A percentile compares a stretch with the other conserved stretches of the same genome.
These are phyloP conservation scores for Drosophila kuntzei DNA, from an alignment of 2,888 invertebrate genomes.

Conservation along the genomic window DNA sequence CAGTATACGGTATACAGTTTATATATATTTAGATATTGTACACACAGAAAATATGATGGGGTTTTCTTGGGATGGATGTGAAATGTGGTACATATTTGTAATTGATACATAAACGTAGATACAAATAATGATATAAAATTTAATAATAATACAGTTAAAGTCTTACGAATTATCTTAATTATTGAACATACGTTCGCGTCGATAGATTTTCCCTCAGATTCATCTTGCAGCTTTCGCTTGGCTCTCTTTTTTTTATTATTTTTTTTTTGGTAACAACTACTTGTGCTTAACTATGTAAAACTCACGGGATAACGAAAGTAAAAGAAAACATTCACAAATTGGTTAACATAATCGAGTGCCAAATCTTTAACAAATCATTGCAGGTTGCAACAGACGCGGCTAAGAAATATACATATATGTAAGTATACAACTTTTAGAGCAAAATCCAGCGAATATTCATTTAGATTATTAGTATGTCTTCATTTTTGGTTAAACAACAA, in stretches of 20 bases:
- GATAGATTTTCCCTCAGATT: conserved; percentile 32
- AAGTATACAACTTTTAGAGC: conserved; percentile 40
- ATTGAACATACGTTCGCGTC: conserved; percentile 44
- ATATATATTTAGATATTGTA: conserved; percentile 66
- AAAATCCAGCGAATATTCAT: conserved; percentile 58
- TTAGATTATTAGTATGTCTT: conserved; percentile 31
- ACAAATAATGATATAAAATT: conserved; percentile 41
- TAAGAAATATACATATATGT: conserved; percentile 18
- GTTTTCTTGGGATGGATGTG: conserved; percentile 32
- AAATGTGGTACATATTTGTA: conserved; percentile 31
- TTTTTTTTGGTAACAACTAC: conserved; percentile 66
- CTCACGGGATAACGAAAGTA: conserved; percentile 45
- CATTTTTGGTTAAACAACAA: conserved; percentile 65
- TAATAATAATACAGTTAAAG: conserved; percentile 48
- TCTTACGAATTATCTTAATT: conserved; percentile 70
- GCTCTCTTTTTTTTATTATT: conserved; percentile 17
- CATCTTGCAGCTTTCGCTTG: conserved; percentile 23
- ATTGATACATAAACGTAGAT: conserved; percentile 54
- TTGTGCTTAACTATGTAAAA: conserved; percentile 65
- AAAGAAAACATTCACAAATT: conserved; percentile 31
- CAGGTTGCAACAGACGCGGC: conserved; percentile 30
- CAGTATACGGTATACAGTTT: conserved; percentile 44
- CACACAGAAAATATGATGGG: conserved; percentile 60
- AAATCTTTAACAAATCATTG: conserved; percentile 43
- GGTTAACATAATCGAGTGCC: conserved; percentile 15